phyloP scores from a whole-genome alignment of 2,888 invertebrate species.

The Congeria kusceri region DNA sequence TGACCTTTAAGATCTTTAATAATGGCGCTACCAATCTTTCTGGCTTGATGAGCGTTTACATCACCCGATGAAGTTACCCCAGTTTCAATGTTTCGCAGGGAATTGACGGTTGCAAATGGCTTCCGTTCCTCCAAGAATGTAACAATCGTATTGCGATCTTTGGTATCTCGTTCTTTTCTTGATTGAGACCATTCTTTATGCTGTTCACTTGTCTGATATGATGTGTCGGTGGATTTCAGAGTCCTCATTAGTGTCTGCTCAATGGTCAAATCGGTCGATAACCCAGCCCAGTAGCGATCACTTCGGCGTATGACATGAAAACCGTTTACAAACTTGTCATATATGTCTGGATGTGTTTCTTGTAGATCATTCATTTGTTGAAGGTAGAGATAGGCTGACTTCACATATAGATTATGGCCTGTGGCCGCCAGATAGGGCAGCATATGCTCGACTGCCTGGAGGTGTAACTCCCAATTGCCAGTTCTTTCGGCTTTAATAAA shows the following conservation, averaged over 20 bases:
- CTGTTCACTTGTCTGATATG: constrained; percentile 46
- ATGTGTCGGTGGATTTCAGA: constrained; percentile 48
- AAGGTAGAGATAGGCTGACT: constrained; percentile 54
- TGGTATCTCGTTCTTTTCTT: constrained; percentile 8
- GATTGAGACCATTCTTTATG: constrained; percentile 36
- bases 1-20: constrained; percentile 46
- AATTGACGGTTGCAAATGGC: constrained; percentile 34
- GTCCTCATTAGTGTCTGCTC: constrained; percentile 71
- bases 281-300: constrained; percentile 70
- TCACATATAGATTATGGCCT: constrained; percentile 59
- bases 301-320: constrained; percentile 34
- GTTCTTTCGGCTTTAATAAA: constrained; percentile 67
- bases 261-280: constrained; percentile 70
- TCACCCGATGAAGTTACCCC: constrained; percentile 44
- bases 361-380: constrained; percentile 41
- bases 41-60: constrained; percentile 63
- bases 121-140: constrained; percentile 31
- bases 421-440: constrained; percentile 54
- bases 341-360: constrained; percentile 19
- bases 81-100: constrained; percentile 58
- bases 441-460: constrained; percentile 14
- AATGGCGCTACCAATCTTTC: constrained; percentile 48
- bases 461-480: constrained; percentile 41
- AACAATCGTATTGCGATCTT: constrained; percentile 18
- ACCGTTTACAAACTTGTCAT: constrained; percentile 28